Base-by-base conservation (phyloP, 2,888 invertebrate species). In the Blera fallax region DNA sequence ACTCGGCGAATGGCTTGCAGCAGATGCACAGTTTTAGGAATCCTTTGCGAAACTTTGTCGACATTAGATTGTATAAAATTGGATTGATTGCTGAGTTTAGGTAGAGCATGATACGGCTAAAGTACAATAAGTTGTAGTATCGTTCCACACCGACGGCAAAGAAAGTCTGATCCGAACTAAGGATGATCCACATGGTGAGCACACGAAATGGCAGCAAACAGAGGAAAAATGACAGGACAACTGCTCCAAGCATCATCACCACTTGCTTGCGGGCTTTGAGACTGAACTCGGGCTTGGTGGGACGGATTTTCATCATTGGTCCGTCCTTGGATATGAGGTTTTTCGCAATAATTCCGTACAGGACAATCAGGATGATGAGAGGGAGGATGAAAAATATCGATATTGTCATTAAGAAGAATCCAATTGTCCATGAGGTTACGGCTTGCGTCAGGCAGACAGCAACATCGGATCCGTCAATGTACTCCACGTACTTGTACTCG, bases 71-170 rank as follows among this genome's bases (percentile, higher is more conserved):
- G 91, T 98, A 98, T n/a, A 98, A 93, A 88, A 98, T 96, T 0
- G 98, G 98, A 92, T 98, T 98, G 88, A 97, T 94, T 45, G 97
- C 97, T 3, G 97, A 97, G 92, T 98, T 98, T 84, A 97, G 93
- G 90, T 97, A 98, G 67, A 97, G 93, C 96, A 98, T 96, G 60
- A 97, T 95, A 87, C 98, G 94, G 87, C 96, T 96, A 90, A 97
- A 96, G 91, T 96, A 97, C 34, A 98, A 92, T 60, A 98, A 93
- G 89, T 95, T 96, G 90, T 97, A 96, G 93, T 96, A 97, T 76
- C 94, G 95, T 88, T 97, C 96, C 21, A 95, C 93, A 43, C 96
- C 96, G 14, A 98, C 93, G 64, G 94, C 93, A 50, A 94, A 93
- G 43, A 96, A 93, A 27, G 94, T 93, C 88, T 96, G 95, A 16